phyloP scores from a whole-genome alignment of 2,888 invertebrate genomes.

The Dilophus febrilis region DNA sequence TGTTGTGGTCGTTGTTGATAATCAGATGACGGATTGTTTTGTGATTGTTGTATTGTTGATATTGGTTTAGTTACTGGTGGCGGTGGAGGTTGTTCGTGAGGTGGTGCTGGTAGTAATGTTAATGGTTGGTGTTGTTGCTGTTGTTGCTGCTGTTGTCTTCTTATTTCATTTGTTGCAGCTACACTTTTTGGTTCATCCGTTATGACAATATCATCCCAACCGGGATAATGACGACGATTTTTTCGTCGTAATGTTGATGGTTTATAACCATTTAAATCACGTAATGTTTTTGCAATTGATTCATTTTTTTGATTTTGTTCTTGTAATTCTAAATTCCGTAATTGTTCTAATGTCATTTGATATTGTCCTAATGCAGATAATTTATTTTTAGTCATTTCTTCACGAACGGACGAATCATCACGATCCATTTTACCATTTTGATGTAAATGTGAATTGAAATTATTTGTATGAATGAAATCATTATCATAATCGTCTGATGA shows the following conservation, averaged over 20 bases:
- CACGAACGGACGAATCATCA: conserved; percentile 17
- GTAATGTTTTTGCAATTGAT: conserved; percentile 35
- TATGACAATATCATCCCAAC: conserved; percentile 35
- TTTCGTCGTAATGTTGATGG: conserved; percentile 40
- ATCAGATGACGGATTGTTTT: no score
- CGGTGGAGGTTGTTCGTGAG: background rate
- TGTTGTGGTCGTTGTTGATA: no score
- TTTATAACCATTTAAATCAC: conserved; percentile 43
- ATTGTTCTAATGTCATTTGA: conserved; percentile 35
- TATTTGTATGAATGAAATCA: no score
- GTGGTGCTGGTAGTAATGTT: no score
- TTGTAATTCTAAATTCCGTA: conserved; percentile 32
- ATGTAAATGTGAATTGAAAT: no score
- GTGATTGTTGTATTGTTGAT: background rate
- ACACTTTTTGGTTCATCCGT: conserved; percentile 2
- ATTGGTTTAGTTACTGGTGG: background rate
- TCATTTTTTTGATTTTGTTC: conserved; percentile 24
- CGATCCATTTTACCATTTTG: conserved; percentile 3
- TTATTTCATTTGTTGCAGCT: background rate
- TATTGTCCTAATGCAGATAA: conserved; percentile 42
- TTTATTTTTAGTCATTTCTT: no score
- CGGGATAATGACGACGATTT: conserved; percentile 37
- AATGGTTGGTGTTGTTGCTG: background rate
- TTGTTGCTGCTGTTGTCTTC: background rate
- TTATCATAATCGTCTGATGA: conserved; percentile 13